phyloP scores from a whole-genome alignment of 2,797 vertebrate species.

The Spinus olivaceus region DNA sequence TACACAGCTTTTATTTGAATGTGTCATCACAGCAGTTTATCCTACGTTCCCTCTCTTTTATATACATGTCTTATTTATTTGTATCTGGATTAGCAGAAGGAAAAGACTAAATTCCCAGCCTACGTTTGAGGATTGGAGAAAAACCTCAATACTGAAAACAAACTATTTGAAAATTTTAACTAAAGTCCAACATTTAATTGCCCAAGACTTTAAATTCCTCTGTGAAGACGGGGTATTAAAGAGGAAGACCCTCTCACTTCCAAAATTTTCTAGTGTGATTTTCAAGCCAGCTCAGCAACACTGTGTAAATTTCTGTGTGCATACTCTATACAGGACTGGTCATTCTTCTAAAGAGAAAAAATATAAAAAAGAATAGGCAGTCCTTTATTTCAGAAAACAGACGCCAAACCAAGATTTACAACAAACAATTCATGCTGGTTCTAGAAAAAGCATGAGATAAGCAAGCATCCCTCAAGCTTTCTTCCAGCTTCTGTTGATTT shows the following conservation, averaged over 20 bases:
- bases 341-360: background rate
- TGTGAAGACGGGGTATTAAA: background rate
- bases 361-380: accelerated
- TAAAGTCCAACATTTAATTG: background rate
- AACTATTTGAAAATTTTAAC: background rate
- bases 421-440: background rate
- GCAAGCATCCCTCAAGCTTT: background rate
- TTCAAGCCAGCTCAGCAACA: background rate
- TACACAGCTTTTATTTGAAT: background rate
- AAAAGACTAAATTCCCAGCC: background rate
- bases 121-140: background rate
- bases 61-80: background rate
- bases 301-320: background rate
- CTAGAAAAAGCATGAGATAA: background rate
- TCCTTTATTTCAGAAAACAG: background rate
- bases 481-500: background rate
- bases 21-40: background rate
- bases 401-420: background rate
- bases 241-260: background rate
- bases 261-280: background rate
- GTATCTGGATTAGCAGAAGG: background rate
- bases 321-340: background rate
- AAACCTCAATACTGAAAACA: background rate
- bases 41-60: background rate
- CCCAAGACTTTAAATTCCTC: background rate